Evolutionary conservation across 2,797 vertebrate species (phyloP).

Genomic region (Mustela erminea): DNA sequence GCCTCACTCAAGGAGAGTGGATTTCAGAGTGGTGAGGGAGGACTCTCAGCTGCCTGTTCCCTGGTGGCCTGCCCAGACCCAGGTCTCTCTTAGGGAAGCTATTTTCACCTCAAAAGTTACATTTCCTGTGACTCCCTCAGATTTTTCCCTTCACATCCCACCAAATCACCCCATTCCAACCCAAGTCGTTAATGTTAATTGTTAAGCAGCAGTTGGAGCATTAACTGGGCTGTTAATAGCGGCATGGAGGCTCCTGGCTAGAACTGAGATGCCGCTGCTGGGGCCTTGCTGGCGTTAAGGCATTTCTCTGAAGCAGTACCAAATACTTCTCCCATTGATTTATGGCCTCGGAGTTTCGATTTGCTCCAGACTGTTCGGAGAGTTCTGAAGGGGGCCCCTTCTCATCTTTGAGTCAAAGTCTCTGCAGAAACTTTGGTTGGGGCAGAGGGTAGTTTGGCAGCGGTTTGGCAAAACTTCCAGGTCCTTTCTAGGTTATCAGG

Average conservation of each 20-base stretch:
- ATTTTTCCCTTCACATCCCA: slow-evolving; percentile 70
- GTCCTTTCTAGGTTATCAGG: background rate
- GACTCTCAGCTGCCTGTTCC: slow-evolving; percentile 65
- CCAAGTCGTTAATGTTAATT: slow-evolving; percentile 87
- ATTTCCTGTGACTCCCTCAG: slow-evolving; percentile 79
- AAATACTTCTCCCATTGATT: slow-evolving; percentile 92
- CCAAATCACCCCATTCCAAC: slow-evolving; percentile 43
- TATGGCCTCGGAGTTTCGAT: slow-evolving; percentile 89
- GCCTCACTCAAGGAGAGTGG: slow-evolving; percentile 67
- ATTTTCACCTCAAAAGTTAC: slow-evolving; percentile 80
- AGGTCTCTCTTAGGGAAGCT: slow-evolving; percentile 67
- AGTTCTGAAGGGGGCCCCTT: slow-evolving; percentile 84
- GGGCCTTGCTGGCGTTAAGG: slow-evolving; percentile 86
- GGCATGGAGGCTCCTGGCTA: slow-evolving; percentile 79
- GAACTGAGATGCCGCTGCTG: slow-evolving; percentile 75
- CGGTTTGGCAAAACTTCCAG: background rate
- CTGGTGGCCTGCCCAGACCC: slow-evolving; percentile 10
- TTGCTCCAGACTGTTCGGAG: slow-evolving; percentile 82
- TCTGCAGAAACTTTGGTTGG: slow-evolving; percentile 79
- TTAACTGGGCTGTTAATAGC: slow-evolving; percentile 85
- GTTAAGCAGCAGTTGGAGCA: slow-evolving; percentile 88
- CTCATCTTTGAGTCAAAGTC: slow-evolving; percentile 82
- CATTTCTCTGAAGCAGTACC: slow-evolving; percentile 89
- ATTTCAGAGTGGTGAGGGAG: slow-evolving; percentile 62
- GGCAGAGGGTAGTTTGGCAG: background rate